Conservation (phyloP, 2,113 vertebrate genomes). For the Trochalopteron elliotii region DNA sequence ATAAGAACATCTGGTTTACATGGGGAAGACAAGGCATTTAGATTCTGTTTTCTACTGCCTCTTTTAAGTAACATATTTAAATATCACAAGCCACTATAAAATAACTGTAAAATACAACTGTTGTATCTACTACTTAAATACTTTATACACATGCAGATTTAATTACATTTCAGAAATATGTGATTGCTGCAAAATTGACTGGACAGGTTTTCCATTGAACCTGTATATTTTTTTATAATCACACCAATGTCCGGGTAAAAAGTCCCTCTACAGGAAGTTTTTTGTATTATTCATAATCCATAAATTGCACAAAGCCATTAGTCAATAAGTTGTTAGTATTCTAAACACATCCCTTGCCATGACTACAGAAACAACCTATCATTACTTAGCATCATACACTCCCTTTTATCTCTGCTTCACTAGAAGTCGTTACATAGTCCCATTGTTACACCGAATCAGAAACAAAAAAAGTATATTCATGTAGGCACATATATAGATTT, state of each 20-base stretch:
- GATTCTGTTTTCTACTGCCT: neutral
- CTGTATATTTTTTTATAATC: neutral
- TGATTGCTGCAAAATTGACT: neutral
- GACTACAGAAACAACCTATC: slow-evolving; percentile 20
- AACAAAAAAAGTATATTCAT: neutral
- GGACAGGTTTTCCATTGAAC: neutral
- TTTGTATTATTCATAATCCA: neutral
- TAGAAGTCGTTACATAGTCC: neutral
- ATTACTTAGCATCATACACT: neutral
- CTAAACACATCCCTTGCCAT: slow-evolving; percentile 7
- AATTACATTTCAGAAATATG: neutral
- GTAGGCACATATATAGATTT: neutral
- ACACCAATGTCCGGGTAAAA: neutral
- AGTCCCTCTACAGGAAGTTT: neutral
- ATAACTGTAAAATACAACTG: neutral
- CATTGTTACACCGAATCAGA: neutral
- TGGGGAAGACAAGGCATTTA: neutral
- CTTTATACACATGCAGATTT: neutral
- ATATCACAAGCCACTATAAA: neutral
- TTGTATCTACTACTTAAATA: neutral
- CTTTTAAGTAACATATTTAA: neutral
- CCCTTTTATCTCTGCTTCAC: slow-evolving; percentile 11
- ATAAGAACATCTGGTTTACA: neutral
- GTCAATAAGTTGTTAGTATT: slow-evolving; percentile 34
- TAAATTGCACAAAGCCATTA: neutral